These are phyloP conservation scores for Gastracanthus pulcherrimus DNA, from an alignment of 2,888 invertebrate species.

Conservation along the genomic window DNA sequence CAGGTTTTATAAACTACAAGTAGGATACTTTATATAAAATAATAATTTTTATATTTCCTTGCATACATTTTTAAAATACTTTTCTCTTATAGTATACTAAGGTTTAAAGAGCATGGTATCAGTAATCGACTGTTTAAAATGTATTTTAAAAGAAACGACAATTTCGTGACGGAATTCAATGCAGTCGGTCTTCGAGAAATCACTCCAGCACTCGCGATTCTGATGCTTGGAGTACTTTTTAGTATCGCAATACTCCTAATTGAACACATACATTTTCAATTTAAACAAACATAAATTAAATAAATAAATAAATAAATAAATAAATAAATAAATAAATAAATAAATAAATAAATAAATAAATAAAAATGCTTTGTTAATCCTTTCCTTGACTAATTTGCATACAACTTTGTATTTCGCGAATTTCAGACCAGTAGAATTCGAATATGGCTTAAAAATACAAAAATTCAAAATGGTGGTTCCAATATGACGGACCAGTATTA, in stretches of 20 bases:
- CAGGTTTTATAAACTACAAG: conserved; percentile 62
- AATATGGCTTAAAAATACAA: no score
- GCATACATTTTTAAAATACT: not conserved
- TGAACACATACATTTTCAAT: not conserved
- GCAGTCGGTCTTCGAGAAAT: conserved; percentile 52
- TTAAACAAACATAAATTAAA: no score
- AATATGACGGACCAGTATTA: no score
- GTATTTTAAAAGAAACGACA: not conserved
- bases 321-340: no score
- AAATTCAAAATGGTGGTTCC: no score
- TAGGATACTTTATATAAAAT: conserved; percentile 19
- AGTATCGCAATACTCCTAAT: not conserved
- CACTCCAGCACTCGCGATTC: conserved; percentile 46
- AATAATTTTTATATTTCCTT: no score
- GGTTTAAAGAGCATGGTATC: conserved; percentile 52
- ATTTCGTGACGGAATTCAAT: conserved; percentile 14
- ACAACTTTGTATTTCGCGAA: no score
- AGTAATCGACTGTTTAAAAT: conserved; percentile 47
- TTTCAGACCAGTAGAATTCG: no score
- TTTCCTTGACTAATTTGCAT: no score
- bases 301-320: no score
- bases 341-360: no score
- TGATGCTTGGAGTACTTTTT: conserved; percentile 40
- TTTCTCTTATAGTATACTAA: conserved; percentile 43
- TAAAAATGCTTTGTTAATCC: no score